Conservation (phyloP, 2,797 vertebrate species). For the Pipistrellus pipistrellus region DNA sequence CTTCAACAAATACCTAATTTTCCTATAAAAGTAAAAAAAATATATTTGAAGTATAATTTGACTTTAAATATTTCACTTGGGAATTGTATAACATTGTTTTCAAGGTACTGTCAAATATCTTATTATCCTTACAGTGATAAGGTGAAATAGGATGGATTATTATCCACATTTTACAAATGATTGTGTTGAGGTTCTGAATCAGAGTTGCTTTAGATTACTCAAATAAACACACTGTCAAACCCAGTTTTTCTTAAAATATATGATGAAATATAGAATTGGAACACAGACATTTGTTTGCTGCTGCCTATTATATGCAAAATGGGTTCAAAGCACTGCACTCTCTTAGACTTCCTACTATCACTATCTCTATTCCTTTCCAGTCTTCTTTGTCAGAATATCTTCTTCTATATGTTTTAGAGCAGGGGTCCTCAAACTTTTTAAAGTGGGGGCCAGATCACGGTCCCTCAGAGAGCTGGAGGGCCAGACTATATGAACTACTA, state of each 20-base stretch:
- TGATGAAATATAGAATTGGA: background rate
- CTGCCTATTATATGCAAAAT: background rate
- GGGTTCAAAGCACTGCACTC: background rate
- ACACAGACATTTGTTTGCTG: background rate
- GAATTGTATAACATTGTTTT: background rate
- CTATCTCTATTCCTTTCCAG: background rate
- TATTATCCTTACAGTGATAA: background rate
- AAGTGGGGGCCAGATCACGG: too few species aligned
- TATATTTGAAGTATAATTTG: background rate
- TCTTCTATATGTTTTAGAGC: background rate
- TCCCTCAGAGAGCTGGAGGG: too few species aligned
- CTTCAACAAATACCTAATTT: background rate
- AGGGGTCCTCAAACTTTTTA: too few species aligned
- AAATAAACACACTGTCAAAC: background rate
- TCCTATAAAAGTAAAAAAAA: background rate
- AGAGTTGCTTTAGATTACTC: background rate
- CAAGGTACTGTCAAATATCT: background rate
- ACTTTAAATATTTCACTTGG: conserved; percentile 16
- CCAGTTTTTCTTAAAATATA: background rate
- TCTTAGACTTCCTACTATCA: background rate
- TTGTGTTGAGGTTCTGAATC: background rate
- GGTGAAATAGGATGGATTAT: background rate
- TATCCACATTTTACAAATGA: background rate
- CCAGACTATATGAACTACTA: too few species aligned
- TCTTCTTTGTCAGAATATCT: background rate